Base-by-base conservation (phyloP, 1,140 invertebrate genomes). In the Platorchestia sp. region DNA sequence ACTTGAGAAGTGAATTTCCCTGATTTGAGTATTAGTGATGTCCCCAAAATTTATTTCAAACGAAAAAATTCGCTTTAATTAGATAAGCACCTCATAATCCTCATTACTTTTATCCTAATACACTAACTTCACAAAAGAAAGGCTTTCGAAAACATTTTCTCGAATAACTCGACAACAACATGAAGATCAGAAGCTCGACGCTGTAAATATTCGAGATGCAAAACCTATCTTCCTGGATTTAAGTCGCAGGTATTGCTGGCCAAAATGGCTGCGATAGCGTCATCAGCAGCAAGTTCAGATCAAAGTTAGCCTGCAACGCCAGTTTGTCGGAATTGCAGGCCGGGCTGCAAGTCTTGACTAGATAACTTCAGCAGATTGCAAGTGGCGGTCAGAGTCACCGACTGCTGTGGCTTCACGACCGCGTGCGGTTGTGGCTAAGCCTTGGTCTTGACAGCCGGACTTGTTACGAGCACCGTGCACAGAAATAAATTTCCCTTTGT, bases 361-460 rank as follows among this genome's bases (percentile, higher is more conserved):
- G 91, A 93, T 93, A 93, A 93, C 91, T 93, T 93, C 43, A 93
- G 91, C n/a, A 27, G 91, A 93, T 45, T 93, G 91, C 91, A 93
- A 47, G 45, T n/a, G 43, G 36, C 45, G 16, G 43, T 93, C 7
- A 93, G 45, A 19, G 91, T 47, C 5, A 45, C 91, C 91, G 87
- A 44, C 19, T 27, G 27, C 59, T 3, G 59, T 75, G 59, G 59
- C 59, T 3, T 36, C 59, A 51, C 59, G 14, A 75, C 59, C 1
- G 59, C 59, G 36, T 75, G 10, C 59, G 1, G 27, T 36, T 75
- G 1, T 22, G 47, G 47, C 47, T 19, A 51, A 27, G 27, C 59
- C 3, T 75, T 10, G 59, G 59, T 36, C 14, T 10, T 75, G 59
- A 42, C 41, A 42, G 87, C 7, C 87, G 36, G 5, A 90, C 87